phyloP scores from a whole-genome alignment of 2,888 invertebrate species.

The Dyspetes luteomarginatus region DNA sequence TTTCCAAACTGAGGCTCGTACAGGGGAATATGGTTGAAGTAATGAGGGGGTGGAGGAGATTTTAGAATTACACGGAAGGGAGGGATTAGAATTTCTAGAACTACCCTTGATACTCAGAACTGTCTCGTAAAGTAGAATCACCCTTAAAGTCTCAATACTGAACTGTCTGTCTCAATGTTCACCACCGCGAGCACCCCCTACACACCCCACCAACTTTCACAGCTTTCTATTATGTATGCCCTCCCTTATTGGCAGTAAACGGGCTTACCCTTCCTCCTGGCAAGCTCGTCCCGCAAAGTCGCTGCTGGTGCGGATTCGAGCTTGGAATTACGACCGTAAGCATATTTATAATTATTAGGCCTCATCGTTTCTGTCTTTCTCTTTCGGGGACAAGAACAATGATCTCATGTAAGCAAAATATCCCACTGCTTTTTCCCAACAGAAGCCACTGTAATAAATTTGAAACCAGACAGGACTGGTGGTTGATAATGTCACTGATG shows the following conservation, averaged over 20 bases:
- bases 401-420: slow-evolving; percentile 3
- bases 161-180: slow-evolving; percentile 68
- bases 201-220: slow-evolving; percentile 47
- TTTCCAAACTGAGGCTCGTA: too few species aligned
- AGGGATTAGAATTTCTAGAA: too few species aligned
- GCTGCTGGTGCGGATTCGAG: slow-evolving; percentile 52
- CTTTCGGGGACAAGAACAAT: slow-evolving; percentile 33
- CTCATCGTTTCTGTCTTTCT: slow-evolving; percentile 17
- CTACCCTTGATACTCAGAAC: slow-evolving; percentile 50
- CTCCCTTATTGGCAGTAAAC: slow-evolving; percentile 82
- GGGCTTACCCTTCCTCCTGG: slow-evolving; percentile 74
- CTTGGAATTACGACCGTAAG: slow-evolving; percentile 77
- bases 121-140: slow-evolving; percentile 78
- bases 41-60: too few species aligned
- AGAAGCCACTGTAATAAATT: slow-evolving; percentile 16
- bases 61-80: too few species aligned
- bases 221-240: slow-evolving; percentile 81
- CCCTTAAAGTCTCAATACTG: slow-evolving; percentile 77
- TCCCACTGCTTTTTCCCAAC: slow-evolving; percentile 80
- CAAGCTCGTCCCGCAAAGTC: slow-evolving; percentile 46
- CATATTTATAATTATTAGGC: slow-evolving; percentile 79
- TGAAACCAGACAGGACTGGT: slow-evolving; percentile 2
- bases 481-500: slow-evolving; percentile 17
- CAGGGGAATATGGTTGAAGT: too few species aligned
- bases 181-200: background rate